Percentiles rank a stretch among this genome's conserved stretches.
Conservation (phyloP, 2,888 invertebrate species). For the Ophion slaviceki region DNA sequence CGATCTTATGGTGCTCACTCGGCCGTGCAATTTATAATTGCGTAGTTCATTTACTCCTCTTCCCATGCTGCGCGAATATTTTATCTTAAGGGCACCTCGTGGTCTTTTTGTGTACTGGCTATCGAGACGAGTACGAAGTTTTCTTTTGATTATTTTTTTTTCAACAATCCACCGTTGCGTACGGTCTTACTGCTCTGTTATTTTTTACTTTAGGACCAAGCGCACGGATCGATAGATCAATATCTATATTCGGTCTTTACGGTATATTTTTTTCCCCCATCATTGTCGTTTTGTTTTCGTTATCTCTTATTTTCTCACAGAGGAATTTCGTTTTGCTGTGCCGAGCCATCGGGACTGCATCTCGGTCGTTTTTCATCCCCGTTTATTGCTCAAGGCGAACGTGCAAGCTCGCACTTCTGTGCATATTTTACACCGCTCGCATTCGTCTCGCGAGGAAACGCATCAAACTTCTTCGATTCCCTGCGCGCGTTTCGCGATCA, state of each 20-base stretch:
- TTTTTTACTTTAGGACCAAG: too few species aligned
- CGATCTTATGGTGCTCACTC: conserved; percentile 27
- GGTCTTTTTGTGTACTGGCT: neutral
- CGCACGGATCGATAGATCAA: too few species aligned
- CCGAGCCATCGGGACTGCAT: neutral
- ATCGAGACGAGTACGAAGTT: neutral
- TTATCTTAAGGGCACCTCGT: neutral
- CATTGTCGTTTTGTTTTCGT: conserved; percentile 3
- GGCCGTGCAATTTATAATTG: conserved; percentile 48
- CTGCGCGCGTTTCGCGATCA: neutral
- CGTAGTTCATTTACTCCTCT: conserved; percentile 17
- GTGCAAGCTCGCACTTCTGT: conserved; percentile 26
- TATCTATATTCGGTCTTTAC: too few species aligned
- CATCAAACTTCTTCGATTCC: neutral
- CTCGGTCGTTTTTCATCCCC: neutral
- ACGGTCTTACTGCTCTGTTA: too few species aligned
- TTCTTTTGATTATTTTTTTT: neutral
- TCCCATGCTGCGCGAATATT: neutral
- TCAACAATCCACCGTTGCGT: too few species aligned
- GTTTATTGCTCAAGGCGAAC: conserved; percentile 24
- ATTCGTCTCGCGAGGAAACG: neutral
- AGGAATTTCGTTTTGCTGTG: neutral
- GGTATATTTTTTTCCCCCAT: conserved; percentile 3
- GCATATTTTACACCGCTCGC: neutral
- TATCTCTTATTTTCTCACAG: conserved; percentile 7